phyloP scores from a whole-genome alignment of 1,140 invertebrate genomes.

The Neocloeon triangulifer region DNA sequence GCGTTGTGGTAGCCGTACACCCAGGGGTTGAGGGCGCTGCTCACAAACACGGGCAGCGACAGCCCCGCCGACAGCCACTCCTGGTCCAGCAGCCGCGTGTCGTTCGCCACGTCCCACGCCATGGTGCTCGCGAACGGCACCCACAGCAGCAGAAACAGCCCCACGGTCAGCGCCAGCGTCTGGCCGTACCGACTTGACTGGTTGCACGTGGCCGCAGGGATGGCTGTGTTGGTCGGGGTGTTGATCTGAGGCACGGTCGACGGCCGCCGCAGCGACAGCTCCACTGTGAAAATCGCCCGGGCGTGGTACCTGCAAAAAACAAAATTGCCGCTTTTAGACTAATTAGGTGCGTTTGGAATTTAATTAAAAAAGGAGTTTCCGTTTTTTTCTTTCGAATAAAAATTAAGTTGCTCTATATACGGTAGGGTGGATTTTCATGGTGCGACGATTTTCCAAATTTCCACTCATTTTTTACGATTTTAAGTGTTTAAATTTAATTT shows the following conservation, averaged over 20 bases:
- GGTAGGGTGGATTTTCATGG: too few species aligned
- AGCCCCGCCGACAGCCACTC: constrained; percentile 28
- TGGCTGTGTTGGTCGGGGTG: neutral
- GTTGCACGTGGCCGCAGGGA: neutral
- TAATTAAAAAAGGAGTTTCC: too few species aligned
- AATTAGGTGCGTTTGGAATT: too few species aligned
- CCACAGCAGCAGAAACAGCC: constrained; percentile 34
- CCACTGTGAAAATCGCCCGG: constrained; percentile 36
- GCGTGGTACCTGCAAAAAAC: constrained; percentile 25
- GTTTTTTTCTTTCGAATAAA: too few species aligned
- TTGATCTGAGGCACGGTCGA: too few species aligned
- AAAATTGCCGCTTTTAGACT: too few species aligned
- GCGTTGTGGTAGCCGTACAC: constrained; percentile 41
- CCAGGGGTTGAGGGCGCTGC: constrained; percentile 38
- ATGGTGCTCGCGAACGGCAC: constrained; percentile 35
- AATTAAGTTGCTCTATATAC: too few species aligned
- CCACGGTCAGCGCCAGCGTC: constrained; percentile 35
- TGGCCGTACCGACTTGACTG: constrained; percentile 34
- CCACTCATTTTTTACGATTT: too few species aligned
- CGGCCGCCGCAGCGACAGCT: constrained; percentile 27
- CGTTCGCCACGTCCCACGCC: constrained; percentile 24
- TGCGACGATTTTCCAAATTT: too few species aligned
- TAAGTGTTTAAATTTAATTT: too few species aligned
- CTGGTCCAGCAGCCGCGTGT: constrained; percentile 23
- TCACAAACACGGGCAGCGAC: constrained; percentile 29